Percentiles rank a stretch among this genome's conserved stretches.
phyloP scores from a whole-genome alignment of 2,888 invertebrate genomes.

The Ornithoptera priamus region DNA sequence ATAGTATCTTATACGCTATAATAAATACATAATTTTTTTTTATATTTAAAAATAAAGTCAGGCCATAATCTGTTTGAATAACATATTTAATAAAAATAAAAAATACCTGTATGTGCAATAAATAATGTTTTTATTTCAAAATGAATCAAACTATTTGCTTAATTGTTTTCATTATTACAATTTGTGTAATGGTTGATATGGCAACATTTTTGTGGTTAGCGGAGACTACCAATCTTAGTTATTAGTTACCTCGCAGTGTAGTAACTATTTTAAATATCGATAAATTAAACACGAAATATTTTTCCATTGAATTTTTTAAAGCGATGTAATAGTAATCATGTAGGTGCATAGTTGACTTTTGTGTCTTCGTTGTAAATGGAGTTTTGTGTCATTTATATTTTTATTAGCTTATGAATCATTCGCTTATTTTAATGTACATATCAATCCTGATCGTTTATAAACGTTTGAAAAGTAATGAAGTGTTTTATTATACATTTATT shows the following conservation, averaged over 20 bases:
- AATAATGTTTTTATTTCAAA: not conserved
- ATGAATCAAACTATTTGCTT: not conserved
- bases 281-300: conserved; percentile 1
- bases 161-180: not conserved
- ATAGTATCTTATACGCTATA: not conserved
- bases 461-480: conserved; percentile 10
- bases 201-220: not conserved
- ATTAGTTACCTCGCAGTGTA: not conserved
- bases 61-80: not conserved
- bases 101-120: not conserved
- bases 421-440: conserved; percentile 36
- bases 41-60: not conserved
- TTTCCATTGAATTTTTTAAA: conserved; percentile 2
- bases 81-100: not conserved
- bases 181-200: not conserved
- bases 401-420: conserved; percentile 25
- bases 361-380: conserved; percentile 27
- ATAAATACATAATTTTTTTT: not conserved
- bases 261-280: conserved; percentile 3
- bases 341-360: conserved; percentile 4
- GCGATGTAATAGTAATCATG: not conserved
- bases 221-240: not conserved
- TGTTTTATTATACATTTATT: not conserved
- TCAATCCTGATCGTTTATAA: conserved; percentile 35
- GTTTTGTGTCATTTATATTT: conserved; percentile 1